These are phyloP conservation scores for Copidosoma aretas DNA, from an alignment of 2,888 invertebrate genomes.

Conservation along the genomic window DNA sequence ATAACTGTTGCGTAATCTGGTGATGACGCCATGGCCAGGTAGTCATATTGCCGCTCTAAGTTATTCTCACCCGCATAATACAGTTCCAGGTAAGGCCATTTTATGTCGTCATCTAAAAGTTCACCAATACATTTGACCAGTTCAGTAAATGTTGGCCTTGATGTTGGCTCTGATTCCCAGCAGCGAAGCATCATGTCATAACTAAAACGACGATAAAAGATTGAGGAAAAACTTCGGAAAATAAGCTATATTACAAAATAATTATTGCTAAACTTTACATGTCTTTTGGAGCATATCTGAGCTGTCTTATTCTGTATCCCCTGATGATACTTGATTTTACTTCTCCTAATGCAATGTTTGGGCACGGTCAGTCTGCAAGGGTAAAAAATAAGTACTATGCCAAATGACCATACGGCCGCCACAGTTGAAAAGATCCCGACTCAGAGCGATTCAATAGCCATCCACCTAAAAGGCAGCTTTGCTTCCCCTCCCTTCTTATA, in stretches of 20 bases:
- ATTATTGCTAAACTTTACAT: conserved; percentile 65
- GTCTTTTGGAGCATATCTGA: conserved; percentile 80
- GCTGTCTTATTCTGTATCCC: conserved; percentile 89
- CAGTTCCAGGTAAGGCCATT: conserved; percentile 85
- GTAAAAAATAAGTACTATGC: conserved; percentile 85
- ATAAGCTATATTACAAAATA: not conserved
- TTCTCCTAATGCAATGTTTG: conserved; percentile 78
- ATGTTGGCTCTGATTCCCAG: conserved; percentile 81
- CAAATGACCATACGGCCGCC: conserved; percentile 94
- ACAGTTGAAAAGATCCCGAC: conserved; percentile 92
- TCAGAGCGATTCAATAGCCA: conserved; percentile 91
- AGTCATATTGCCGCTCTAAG: conserved; percentile 71
- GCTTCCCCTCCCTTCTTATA: conserved; percentile 89
- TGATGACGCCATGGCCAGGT: conserved; percentile 77
- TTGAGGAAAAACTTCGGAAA: not conserved
- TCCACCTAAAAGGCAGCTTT: conserved; percentile 91
- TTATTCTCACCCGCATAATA: conserved; percentile 81
- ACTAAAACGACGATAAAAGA: conserved; percentile 52
- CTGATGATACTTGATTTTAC: conserved; percentile 78
- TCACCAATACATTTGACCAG: conserved; percentile 77
- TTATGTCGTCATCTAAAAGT: conserved; percentile 80
- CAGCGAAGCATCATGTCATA: conserved; percentile 85
- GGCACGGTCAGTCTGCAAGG: conserved; percentile 84
- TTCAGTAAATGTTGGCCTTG: conserved; percentile 80
- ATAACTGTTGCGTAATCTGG: conserved; percentile 75